Base-by-base conservation (phyloP, 2,797 vertebrate species). In the Leptodactylus fallax region DNA sequence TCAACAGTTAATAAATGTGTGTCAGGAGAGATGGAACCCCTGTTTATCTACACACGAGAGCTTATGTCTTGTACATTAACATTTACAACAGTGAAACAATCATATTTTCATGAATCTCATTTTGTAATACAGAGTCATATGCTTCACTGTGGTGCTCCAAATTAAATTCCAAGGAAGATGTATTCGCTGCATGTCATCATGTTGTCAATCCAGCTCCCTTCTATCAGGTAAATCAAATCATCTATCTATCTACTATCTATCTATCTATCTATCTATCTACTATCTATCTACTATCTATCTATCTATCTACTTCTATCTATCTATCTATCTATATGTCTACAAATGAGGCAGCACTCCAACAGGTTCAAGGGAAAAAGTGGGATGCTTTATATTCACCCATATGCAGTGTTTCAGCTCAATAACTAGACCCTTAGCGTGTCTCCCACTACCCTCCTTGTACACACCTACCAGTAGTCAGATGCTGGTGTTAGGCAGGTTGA, bases 131-230 rank as follows among this genome's bases (percentile, higher is more conserved):
- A 98, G 97, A 95, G 88, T 91, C 91, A 79, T 96, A 94, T 91
- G 97, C 96, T 58, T 93, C 94, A 55, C 23, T 93, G 17, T 96
- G 94, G 96, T 98, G 97, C 87, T 76, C 92, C 51, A 78, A 93
- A 88, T 93, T 98, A 78, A 93, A 93, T 51, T 89, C 96, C 6
- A 79, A 85, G 72, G 87, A 74, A 3, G 94, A 92, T 51, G 71
- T 91, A 81, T 97, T 98, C 93, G 90, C 95, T 79, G 11, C 69
- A 16, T 98, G 97, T 82, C 97, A 97, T 91, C 88, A 91, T 77
- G 93, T 93, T 89, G 88, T 97, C 85, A 90, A 92, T 81, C 95
- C 96, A 89, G 87, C 92, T 0, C 51, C 25, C 1, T 88, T 27
- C 71, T 56, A 55, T 85, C 14, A 61, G 83, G 87, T 88, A 88